phyloP scores from a whole-genome alignment of 2,797 vertebrate genomes.

The Oreortyx pictus region DNA sequence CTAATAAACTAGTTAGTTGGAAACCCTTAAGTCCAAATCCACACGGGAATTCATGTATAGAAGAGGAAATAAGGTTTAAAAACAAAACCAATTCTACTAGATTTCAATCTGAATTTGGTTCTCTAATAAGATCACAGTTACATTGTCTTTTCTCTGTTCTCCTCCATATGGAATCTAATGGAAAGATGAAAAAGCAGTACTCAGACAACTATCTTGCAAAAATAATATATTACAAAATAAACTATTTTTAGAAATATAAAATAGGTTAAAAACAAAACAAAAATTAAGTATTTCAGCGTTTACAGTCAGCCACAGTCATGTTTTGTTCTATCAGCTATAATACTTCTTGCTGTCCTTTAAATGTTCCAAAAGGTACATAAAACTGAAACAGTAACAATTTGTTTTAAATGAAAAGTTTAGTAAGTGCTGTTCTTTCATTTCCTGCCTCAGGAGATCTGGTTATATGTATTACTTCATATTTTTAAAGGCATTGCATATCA shows the following conservation, averaged over 20 bases:
- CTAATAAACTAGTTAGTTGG: slow-evolving; percentile 13
- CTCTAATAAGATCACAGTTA: neutral
- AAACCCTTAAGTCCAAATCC: neutral
- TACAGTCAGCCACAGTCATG: neutral
- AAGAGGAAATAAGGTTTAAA: neutral
- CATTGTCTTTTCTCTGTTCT: neutral
- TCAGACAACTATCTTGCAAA: neutral
- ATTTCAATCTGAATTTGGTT: neutral
- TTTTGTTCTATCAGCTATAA: neutral
- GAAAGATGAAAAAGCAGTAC: neutral
- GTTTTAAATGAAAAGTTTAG: neutral
- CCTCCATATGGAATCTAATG: neutral
- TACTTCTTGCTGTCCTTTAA: neutral
- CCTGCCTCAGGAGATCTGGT: neutral
- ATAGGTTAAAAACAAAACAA: neutral
- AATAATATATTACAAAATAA: neutral
- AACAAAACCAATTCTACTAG: neutral
- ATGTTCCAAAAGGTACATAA: neutral
- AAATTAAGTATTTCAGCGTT: neutral
- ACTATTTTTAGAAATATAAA: neutral
- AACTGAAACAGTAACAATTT: neutral
- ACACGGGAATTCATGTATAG: neutral
- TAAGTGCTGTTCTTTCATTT: neutral
- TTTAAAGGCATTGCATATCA: neutral
- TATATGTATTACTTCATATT: neutral